phyloP scores from a whole-genome alignment of 2,797 vertebrate species.

The Bryconaethiops microstoma region DNA sequence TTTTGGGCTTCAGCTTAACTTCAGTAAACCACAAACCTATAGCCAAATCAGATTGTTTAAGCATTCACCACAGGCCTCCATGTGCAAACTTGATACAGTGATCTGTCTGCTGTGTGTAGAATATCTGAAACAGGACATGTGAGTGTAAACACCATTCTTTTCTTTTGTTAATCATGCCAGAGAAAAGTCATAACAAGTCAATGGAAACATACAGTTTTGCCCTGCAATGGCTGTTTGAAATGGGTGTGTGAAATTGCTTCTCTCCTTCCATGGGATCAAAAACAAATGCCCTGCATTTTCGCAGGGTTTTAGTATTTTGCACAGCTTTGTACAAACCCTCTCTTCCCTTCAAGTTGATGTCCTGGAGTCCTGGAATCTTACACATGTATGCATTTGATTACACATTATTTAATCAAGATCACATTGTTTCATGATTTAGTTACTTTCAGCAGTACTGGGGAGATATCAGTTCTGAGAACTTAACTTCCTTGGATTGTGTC shows the following conservation, averaged over 20 bases:
- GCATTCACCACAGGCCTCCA: slow-evolving; percentile 1
- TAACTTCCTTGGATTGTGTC: not conserved
- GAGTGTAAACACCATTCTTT: slow-evolving; percentile 60
- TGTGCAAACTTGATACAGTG: not conserved
- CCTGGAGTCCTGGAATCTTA: not conserved
- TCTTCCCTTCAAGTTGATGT: not conserved
- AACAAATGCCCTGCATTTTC: slow-evolving; percentile 58
- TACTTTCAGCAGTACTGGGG: not conserved
- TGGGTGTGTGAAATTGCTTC: slow-evolving; percentile 52
- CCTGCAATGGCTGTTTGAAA: slow-evolving; percentile 54
- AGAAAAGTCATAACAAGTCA: slow-evolving; percentile 61
- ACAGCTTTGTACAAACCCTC: not conserved
- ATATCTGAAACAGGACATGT: slow-evolving; percentile 64
- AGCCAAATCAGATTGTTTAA: slow-evolving; percentile 10
- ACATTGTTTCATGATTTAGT: not conserved
- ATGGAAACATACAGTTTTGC: slow-evolving; percentile 59
- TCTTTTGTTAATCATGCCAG: slow-evolving; percentile 66
- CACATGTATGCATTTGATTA: not conserved
- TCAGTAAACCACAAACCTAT: not conserved
- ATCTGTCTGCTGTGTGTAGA: slow-evolving; percentile 31
- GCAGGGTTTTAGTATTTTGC: slow-evolving; percentile 45
- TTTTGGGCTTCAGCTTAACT: not conserved
- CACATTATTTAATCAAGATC: not conserved
- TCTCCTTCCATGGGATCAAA: slow-evolving; percentile 62
- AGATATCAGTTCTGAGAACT: not conserved